These are phyloP conservation scores for Tetramorium parvispinum DNA, from an alignment of 1,140 invertebrate genomes.

Conservation along the genomic window DNA sequence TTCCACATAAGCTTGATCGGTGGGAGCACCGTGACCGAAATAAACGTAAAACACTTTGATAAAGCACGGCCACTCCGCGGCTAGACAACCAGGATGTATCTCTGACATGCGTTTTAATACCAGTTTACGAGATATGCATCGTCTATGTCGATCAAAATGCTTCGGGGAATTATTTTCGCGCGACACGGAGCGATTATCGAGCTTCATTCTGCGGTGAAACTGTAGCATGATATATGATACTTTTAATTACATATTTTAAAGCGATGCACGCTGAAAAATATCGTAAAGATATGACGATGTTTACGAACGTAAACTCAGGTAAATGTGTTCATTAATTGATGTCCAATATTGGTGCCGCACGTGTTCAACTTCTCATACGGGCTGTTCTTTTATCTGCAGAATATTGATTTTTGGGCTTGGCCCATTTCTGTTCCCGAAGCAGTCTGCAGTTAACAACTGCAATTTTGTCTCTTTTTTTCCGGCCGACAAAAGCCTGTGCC, in stretches of 20 bases:
- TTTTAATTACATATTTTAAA: slow-evolving; percentile 1
- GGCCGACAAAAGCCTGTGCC: slow-evolving; percentile 12
- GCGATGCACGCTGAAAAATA: not conserved
- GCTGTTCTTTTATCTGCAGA: slow-evolving; percentile 10
- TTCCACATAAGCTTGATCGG: not conserved
- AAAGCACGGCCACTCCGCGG: not conserved
- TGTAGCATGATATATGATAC: not conserved
- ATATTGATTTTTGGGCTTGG: slow-evolving; percentile 45
- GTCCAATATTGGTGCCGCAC: slow-evolving; percentile 11
- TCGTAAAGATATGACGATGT: not conserved
- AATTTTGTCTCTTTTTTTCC: slow-evolving; percentile 36
- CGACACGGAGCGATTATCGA: not conserved
- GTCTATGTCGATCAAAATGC: not conserved
- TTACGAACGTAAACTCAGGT: not conserved
- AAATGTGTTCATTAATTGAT: slow-evolving; percentile 14
- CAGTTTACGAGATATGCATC: not conserved
- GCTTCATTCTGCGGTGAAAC: not conserved
- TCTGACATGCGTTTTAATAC: not conserved
- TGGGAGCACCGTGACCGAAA: not conserved
- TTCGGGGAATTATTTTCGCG: not conserved
- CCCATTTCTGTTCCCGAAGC: slow-evolving; percentile 15
- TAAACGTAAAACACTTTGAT: slow-evolving; percentile 37
- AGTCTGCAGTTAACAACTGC: slow-evolving; percentile 35
- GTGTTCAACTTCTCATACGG: slow-evolving; percentile 8
- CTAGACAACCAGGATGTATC: not conserved